Base-by-base conservation (phyloP, 1,140 invertebrate species). In the Laupala kohalensis region DNA sequence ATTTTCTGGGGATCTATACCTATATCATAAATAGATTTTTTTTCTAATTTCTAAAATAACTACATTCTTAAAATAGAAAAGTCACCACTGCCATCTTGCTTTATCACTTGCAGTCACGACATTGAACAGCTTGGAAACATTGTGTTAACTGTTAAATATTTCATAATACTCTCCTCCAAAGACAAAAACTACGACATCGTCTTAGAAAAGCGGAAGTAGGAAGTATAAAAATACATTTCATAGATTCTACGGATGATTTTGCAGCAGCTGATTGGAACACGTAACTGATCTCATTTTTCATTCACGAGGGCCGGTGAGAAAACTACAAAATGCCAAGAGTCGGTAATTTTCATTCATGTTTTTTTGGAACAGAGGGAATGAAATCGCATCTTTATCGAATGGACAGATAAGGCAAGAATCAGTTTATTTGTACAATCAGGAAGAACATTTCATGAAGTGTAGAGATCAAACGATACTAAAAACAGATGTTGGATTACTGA, bases 1-100 rank as follows among this genome's bases (percentile, higher is more conserved):
- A 13, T 53, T 53, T 53, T 53, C 37, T 53, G 19, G 19, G 9
- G 19, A 19, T 53, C 9, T 13, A 53, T 19, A 53, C 19, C 37
- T 53, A 19, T 13, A 53, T 53, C 37, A 9, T 53, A 53, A 19
- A 13, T 53, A 53, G 37, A 53, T 9, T 13, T 53, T n/a, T n/a
- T 53, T 53, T 53, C 37, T 53, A 53, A 53, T 53, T 53, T 53
- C 37, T 53, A 53, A 19, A 19, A 13, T 13, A 13, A 53, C 37
- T 53, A 53, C 37, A 53, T 19, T 13, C 9, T 13, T 9, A 53
- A 53, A 53, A 53, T 53, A 53, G 37, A 53, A 53, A 28, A 69
- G 37, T 70, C 69, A 70, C 69, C 69, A 70, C 69, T 70, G 69
- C 69, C 69, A 70, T 70, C 69, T 70, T 70, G 69, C 69, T 70